Conservation (phyloP, 2,113 vertebrate species). For the Chamaetylas fuelleborni region DNA sequence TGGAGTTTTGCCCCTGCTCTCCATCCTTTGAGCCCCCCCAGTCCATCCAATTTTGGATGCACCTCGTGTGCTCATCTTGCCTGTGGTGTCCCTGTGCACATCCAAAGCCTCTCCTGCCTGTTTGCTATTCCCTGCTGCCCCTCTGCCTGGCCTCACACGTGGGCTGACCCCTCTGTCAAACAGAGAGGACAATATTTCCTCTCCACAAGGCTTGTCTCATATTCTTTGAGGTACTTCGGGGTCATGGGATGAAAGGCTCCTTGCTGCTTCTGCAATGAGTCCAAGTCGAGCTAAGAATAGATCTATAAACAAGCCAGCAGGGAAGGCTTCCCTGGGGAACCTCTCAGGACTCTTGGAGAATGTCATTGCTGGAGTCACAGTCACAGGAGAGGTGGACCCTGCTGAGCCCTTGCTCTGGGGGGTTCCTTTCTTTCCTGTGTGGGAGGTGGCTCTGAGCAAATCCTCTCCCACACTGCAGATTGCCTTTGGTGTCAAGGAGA, state of each 20-base stretch:
- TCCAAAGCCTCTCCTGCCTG: not conserved
- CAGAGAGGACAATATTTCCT: conserved; percentile 16
- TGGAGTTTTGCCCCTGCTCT: accelerated
- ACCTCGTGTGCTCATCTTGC: not conserved
- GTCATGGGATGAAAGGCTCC: conserved; percentile 48
- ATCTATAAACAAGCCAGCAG: conserved; percentile 27
- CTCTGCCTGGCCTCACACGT: not conserved
- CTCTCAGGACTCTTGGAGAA: not conserved
- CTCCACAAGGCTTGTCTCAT: not conserved
- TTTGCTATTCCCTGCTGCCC: not conserved
- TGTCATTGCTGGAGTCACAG: not conserved
- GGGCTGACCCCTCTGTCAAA: not conserved
- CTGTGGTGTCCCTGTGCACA: accelerated
- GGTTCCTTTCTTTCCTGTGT: not conserved
- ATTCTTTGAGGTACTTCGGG: not conserved
- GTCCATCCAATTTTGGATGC: accelerated
- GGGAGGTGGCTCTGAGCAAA: not conserved
- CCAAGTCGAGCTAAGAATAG: conserved; percentile 48
- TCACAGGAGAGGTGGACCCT: not conserved
- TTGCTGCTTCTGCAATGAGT: conserved; percentile 25
- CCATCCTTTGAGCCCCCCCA: not conserved
- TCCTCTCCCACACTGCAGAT: not conserved
- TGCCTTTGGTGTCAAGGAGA: not conserved
- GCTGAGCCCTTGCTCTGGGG: not conserved
- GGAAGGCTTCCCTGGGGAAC: conserved; percentile 17